These are phyloP conservation scores for Lepidocolaptes lacrymiger DNA, from an alignment of 2,797 vertebrate species.

Conservation along the genomic window DNA sequence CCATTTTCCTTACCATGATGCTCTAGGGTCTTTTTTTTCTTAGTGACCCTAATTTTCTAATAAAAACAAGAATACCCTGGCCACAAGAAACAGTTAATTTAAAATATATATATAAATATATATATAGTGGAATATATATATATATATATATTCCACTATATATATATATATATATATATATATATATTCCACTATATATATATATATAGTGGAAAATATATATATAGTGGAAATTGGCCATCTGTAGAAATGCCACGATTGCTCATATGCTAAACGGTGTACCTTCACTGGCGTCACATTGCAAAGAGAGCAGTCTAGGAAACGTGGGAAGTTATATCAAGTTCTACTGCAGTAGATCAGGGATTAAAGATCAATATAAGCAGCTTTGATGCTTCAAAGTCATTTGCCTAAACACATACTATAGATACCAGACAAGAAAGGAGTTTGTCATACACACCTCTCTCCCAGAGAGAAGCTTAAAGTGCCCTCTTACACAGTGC, in stretches of 20 bases:
- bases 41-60: background rate
- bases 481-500: conserved; percentile 41
- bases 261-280: background rate
- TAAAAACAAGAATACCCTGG: background rate
- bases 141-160: too few relatives aligned
- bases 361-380: conserved; percentile 53
- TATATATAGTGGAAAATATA: background rate
- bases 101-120: background rate
- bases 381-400: conserved; percentile 12
- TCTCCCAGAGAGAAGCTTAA: conserved; percentile 21
- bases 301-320: background rate
- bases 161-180: too few relatives aligned
- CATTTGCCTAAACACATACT: conserved; percentile 45
- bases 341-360: conserved; percentile 1
- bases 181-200: too few relatives aligned
- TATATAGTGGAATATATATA: too few relatives aligned
- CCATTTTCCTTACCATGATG: background rate
- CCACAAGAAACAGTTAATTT: background rate
- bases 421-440: conserved; percentile 5
- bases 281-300: background rate
- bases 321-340: background rate
- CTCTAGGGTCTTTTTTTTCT: background rate
- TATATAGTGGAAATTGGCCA: background rate
- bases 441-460: conserved; percentile 20
- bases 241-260: background rate